Conservation (phyloP, 2,113 vertebrate genomes). For the Phoenicopterus ruber region DNA sequence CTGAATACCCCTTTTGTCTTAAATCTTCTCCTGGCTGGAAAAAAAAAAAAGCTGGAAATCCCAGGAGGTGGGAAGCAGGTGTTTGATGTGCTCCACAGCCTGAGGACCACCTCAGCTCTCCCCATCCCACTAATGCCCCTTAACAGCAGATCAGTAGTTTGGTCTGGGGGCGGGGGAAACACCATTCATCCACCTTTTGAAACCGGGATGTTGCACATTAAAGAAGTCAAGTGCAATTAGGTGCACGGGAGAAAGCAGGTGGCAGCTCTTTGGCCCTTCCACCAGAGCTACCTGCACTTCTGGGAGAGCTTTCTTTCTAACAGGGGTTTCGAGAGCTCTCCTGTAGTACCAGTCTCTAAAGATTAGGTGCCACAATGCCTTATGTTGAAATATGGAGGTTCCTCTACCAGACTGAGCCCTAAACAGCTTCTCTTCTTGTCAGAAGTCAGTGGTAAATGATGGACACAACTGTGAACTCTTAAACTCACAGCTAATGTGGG, state of each 20-base stretch:
- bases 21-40: neutral
- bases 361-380: neutral
- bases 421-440: neutral
- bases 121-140: neutral
- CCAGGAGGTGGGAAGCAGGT: neutral
- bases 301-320: neutral
- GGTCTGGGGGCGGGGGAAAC: neutral
- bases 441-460: neutral
- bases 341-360: neutral
- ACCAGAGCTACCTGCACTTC: neutral
- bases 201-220: neutral
- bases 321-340: neutral
- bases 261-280: neutral
- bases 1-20: neutral
- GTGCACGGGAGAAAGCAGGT: neutral
- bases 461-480: fast-evolving
- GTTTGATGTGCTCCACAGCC: neutral
- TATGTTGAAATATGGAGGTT: neutral
- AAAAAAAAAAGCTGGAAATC: neutral
- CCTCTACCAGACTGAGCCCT: neutral
- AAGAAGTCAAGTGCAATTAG: neutral
- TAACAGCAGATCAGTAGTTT: neutral
- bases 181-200: neutral
- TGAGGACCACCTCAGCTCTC: neutral
- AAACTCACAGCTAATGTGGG: neutral